These are phyloP conservation scores for Alouatta palliata DNA, from an alignment of 2,113 vertebrate species.

Conservation along the genomic window DNA sequence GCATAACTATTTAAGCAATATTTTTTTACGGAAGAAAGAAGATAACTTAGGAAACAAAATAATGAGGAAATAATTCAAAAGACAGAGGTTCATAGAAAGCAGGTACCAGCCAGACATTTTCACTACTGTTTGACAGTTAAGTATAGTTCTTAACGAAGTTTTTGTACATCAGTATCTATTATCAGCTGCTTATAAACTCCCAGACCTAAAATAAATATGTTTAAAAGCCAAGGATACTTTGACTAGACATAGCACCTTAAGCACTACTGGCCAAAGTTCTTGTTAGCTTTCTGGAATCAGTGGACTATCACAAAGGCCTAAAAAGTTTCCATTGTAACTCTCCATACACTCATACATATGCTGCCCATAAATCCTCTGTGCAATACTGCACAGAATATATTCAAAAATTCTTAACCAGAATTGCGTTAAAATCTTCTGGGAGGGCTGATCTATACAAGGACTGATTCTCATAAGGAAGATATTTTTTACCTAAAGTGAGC, in stretches of 20 bases:
- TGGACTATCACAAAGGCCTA: neutral
- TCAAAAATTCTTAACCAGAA: neutral
- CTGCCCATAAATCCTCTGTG: neutral
- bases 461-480: neutral
- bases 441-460: neutral
- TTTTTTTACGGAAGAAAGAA: neutral
- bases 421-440: constrained; percentile 8
- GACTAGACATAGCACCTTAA: neutral
- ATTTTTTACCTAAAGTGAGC: neutral
- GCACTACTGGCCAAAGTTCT: neutral
- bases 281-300: neutral
- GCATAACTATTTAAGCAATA: neutral
- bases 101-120: neutral
- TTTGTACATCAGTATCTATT: neutral
- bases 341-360: neutral
- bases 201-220: neutral
- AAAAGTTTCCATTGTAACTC: neutral
- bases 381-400: neutral
- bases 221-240: neutral
- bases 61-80: constrained; percentile 12
- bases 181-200: neutral
- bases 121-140: neutral
- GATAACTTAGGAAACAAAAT: neutral
- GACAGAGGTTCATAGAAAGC: neutral
- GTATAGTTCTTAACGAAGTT: neutral